Conservation (phyloP, 2,113 vertebrate genomes). For the Micronycteris hirsuta region DNA sequence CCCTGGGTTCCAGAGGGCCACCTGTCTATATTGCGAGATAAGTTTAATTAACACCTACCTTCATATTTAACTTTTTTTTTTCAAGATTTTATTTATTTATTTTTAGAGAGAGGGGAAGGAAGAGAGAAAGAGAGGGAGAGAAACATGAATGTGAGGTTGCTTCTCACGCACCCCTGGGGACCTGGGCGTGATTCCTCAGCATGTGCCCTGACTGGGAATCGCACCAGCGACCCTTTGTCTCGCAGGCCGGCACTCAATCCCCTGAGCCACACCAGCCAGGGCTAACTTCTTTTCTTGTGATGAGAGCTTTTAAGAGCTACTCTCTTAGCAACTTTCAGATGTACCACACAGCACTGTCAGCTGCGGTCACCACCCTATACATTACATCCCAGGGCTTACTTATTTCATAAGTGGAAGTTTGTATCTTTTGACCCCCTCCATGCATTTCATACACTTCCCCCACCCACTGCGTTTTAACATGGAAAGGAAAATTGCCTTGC, state of each 20-base stretch:
- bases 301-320: background rate
- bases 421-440: background rate
- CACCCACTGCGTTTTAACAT: background rate
- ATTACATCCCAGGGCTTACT: too few species aligned
- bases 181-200: too few species aligned
- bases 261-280: too few species aligned
- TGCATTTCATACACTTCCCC: background rate
- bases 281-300: background rate
- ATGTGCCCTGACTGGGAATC: too few species aligned
- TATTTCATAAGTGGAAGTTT: background rate
- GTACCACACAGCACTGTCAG: too few species aligned
- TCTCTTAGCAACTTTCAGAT: background rate
- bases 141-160: too few species aligned
- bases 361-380: background rate
- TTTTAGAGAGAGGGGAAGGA: too few species aligned
- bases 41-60: background rate
- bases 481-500: background rate
- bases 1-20: background rate
- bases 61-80: background rate
- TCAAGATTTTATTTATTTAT: too few species aligned
- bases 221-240: too few species aligned
- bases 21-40: background rate
- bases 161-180: too few species aligned
- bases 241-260: too few species aligned
- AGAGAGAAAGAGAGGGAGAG: too few species aligned